phyloP scores from a whole-genome alignment of 2,888 invertebrate species.

The Leucoptera coffeella region DNA sequence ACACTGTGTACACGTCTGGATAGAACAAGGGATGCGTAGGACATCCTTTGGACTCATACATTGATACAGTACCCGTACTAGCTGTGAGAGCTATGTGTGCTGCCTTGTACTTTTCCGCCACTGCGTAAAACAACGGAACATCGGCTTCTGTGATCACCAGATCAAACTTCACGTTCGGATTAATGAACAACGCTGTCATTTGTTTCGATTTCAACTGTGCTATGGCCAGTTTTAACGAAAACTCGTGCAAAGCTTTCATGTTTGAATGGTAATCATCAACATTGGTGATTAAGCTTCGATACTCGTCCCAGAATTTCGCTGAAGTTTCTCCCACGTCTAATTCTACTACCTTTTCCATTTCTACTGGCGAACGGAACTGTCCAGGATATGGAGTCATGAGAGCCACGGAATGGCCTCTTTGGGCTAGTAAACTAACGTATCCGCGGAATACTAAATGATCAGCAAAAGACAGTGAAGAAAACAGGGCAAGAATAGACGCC shows the following conservation, averaged over 20 bases:
- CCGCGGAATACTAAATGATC: slow-evolving; percentile 34
- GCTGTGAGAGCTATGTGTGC: slow-evolving; percentile 49
- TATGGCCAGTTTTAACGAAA: slow-evolving; percentile 24
- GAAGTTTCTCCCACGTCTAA: slow-evolving; percentile 31
- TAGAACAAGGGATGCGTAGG: slow-evolving; percentile 44
- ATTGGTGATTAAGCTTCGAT: slow-evolving; percentile 19
- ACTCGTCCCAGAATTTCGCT: slow-evolving; percentile 27
- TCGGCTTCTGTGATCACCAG: slow-evolving; percentile 51
- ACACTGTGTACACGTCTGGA: slow-evolving; percentile 38
- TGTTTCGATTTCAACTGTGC: slow-evolving; percentile 32
- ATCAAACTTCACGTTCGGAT: slow-evolving; percentile 45
- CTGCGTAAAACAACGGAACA: slow-evolving; percentile 36
- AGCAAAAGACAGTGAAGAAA: slow-evolving; percentile 32
- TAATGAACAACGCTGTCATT: slow-evolving; percentile 27
- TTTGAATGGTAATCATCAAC: slow-evolving; percentile 27
- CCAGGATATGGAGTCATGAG: slow-evolving; percentile 42
- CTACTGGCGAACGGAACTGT: slow-evolving; percentile 23
- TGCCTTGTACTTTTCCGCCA: slow-evolving; percentile 45
- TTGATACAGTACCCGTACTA: slow-evolving; percentile 34
- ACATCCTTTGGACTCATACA: slow-evolving; percentile 45
- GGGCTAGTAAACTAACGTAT: slow-evolving; percentile 24
- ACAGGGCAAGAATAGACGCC: slow-evolving; percentile 28
- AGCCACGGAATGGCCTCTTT: slow-evolving; percentile 25
- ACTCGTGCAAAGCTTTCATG: slow-evolving; percentile 21
- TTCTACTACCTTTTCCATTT: slow-evolving; percentile 25